phyloP scores from a whole-genome alignment of 64 coral and sea anemone species.

The Acropora tenuis region DNA sequence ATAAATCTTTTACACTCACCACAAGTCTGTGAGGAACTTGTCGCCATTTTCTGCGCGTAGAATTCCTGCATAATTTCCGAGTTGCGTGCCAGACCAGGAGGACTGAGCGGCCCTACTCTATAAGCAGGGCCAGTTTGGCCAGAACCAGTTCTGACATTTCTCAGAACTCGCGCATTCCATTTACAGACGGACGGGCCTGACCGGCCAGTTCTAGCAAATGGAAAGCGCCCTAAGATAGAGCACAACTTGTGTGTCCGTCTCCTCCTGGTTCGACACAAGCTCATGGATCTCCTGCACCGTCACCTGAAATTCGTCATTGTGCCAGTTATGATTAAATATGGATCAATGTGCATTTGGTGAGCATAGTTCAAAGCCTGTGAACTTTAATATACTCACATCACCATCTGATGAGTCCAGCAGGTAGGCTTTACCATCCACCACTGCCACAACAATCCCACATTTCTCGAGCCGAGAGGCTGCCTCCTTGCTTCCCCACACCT shows the following conservation, averaged over 20 bases:
- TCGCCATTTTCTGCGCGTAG: too few species aligned
- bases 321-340: constrained; percentile 31
- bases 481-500: constrained; percentile 37
- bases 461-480: constrained; percentile 45
- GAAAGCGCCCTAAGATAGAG: too few species aligned
- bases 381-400: constrained; percentile 55
- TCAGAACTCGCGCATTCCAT: too few species aligned
- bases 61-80: too few species aligned
- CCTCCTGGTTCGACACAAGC: constrained; percentile 53
- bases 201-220: too few species aligned
- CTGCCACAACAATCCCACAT: constrained; percentile 11
- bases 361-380: background rate
- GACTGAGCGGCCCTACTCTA: too few species aligned
- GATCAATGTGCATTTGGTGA: background rate
- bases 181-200: too few species aligned
- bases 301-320: constrained; percentile 15
- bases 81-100: too few species aligned
- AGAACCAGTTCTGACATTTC: too few species aligned
- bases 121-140: too few species aligned
- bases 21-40: too few species aligned
- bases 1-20: too few species aligned
- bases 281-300: constrained; percentile 21
- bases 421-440: constrained; percentile 65
- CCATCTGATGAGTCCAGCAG: constrained; percentile 11
- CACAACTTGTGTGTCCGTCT: background rate